These are phyloP conservation scores for Heliconius hortense DNA, from an alignment of 2,888 invertebrate genomes.

Conservation along the genomic window DNA sequence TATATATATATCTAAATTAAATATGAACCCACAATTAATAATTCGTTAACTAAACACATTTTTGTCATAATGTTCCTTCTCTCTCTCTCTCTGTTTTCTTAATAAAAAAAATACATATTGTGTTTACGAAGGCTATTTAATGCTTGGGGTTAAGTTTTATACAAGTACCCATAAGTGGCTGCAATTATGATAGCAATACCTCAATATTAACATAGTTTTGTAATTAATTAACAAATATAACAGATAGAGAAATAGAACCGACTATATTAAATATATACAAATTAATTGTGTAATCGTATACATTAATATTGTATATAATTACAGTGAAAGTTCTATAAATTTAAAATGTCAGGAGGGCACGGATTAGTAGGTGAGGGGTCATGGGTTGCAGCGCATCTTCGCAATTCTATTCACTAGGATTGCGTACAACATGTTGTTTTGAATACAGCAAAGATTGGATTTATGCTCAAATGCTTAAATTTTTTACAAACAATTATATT, in stretches of 20 bases:
- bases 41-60: no score
- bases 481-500: neutral
- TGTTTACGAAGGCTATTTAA: neutral
- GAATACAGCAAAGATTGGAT: constrained; percentile 2
- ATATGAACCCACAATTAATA: no score
- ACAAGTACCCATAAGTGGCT: constrained; percentile 25
- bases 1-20: no score
- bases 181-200: neutral
- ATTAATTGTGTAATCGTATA: constrained; percentile 45
- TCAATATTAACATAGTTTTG: neutral
- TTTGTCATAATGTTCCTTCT: neutral
- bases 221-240: neutral
- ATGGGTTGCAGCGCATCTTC: constrained; percentile 49
- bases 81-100: neutral
- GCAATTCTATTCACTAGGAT: constrained; percentile 39
- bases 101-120: neutral
- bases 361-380: constrained; percentile 45
- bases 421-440: constrained; percentile 43
- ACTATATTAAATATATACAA: constrained; percentile 37
- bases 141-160: neutral
- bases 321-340: constrained; percentile 37
- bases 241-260: neutral
- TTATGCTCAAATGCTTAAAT: neutral
- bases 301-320: constrained; percentile 45
- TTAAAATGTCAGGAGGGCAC: constrained; percentile 48